phyloP scores from a whole-genome alignment of 2,797 vertebrate species.

The Rhinoraja longicauda region DNA sequence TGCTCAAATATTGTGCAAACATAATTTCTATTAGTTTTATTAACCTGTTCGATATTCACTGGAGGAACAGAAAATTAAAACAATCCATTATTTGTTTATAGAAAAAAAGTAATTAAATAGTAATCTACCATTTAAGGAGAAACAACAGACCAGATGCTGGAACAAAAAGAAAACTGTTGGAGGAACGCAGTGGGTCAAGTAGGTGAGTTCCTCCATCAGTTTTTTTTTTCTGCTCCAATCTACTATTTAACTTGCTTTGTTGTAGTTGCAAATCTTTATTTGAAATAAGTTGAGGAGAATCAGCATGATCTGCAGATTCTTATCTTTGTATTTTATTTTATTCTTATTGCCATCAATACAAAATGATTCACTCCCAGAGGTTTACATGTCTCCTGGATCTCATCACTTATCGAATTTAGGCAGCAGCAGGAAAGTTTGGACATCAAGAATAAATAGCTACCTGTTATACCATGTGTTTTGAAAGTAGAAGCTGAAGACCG shows the following conservation, averaged over 20 bases:
- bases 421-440: too few species aligned
- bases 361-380: background rate
- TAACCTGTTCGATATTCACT: too few species aligned
- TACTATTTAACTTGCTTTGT: background rate
- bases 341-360: too few species aligned
- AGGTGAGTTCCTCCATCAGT: too few species aligned
- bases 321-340: background rate
- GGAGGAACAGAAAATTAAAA: too few species aligned
- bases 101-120: too few species aligned
- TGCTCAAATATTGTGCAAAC: background rate
- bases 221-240: background rate
- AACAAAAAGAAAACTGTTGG: too few species aligned
- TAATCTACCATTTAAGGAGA: background rate
- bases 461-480: background rate
- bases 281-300: background rate
- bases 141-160: too few species aligned
- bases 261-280: background rate
- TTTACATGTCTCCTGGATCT: background rate
- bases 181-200: too few species aligned
- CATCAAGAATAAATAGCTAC: too few species aligned
- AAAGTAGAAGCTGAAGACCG: background rate
- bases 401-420: background rate
- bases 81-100: too few species aligned
- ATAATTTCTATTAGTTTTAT: background rate
- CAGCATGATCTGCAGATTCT: background rate